These are phyloP conservation scores for Serilophus lunatus DNA, from an alignment of 2,113 vertebrate species.

Conservation along the genomic window DNA sequence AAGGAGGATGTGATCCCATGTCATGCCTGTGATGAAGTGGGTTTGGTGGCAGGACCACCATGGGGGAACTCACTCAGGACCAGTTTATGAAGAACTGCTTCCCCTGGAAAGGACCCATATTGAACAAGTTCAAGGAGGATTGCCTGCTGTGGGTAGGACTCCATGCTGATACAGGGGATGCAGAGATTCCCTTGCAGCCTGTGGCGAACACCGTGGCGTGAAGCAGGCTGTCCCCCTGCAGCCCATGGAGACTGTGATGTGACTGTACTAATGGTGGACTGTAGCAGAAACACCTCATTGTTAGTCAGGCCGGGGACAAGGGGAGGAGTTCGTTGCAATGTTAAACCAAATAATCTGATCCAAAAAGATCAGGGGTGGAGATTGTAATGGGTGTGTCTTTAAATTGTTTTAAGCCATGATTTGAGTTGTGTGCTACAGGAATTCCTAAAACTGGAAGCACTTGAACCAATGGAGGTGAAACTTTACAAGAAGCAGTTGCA, in stretches of 20 bases:
- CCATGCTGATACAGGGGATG: neutral
- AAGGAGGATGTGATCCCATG: neutral
- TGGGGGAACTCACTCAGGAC: accelerated
- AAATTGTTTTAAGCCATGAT: neutral
- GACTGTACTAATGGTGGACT: too few relatives aligned
- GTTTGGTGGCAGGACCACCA: neutral
- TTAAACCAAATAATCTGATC: neutral
- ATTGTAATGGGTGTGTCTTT: neutral
- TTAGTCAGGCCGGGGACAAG: neutral
- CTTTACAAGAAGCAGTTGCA: neutral
- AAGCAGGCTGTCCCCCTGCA: neutral
- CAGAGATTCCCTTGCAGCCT: neutral
- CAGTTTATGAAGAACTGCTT: neutral
- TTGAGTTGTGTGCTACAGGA: too few relatives aligned
- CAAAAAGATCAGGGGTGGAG: neutral
- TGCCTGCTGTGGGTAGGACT: neutral
- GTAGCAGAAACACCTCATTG: neutral
- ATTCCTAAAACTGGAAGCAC: neutral
- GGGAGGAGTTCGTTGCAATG: neutral
- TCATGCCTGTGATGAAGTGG: neutral
- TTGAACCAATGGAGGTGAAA: neutral
- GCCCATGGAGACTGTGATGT: neutral
- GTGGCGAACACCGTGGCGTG: neutral
- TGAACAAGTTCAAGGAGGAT: neutral
- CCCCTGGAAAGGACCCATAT: neutral